Evolutionary conservation across 2,113 vertebrate species (phyloP), one percentile per base, ranked within the genome.

Genomic region (Labrus mixtus): DNA sequence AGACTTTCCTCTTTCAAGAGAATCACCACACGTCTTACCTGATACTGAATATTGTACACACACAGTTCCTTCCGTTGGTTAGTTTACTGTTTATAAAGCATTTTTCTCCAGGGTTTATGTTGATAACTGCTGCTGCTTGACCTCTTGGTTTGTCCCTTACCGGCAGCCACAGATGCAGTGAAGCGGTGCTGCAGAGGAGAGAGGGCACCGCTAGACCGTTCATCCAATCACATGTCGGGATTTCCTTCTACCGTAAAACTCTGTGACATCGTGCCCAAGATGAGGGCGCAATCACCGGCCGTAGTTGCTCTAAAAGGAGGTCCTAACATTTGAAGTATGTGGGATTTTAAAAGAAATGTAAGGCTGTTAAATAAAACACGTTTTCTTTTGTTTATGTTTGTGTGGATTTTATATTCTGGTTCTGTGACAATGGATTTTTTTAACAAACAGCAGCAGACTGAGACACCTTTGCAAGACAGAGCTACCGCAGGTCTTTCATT

Each of bases 141-240:
- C 36, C 10, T 6, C 12, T 15, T 15, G 4, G 19, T 48, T 15
- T 3, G 39, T 58, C 62, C 23, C 22, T 23, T 37, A 0, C 25
- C 9, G n/a, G 70, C 6, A 50, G 73, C 57, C 12, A n/a, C 45
- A 37, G 51, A 81, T 43, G 51, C 53, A 39, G 39, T 55, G 15
- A 33, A n/a, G 15, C 1, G 25, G 4, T 1, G 23, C 12, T 4
- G 51, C 5, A 15, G 16, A 41, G 46, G 23, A 8, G 36, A 39
- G 19, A 41, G 22, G n/a, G 58, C 29, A 63, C 45, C 29, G 7
- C 37, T 25, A 10, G 37, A 10, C 48, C 51, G 29, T 65, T 85
- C 84, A 17, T 1, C 92, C 91, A 93, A 92, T 92, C 90, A 89
- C 63, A 60, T 7, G 59, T 4, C 4, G 62, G 74, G 61, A 71